Evolutionary conservation across 2,888 invertebrate species (phyloP), one percentile per base, ranked within the genome.

Genomic region (Chaetogeoica ovagalla): DNA sequence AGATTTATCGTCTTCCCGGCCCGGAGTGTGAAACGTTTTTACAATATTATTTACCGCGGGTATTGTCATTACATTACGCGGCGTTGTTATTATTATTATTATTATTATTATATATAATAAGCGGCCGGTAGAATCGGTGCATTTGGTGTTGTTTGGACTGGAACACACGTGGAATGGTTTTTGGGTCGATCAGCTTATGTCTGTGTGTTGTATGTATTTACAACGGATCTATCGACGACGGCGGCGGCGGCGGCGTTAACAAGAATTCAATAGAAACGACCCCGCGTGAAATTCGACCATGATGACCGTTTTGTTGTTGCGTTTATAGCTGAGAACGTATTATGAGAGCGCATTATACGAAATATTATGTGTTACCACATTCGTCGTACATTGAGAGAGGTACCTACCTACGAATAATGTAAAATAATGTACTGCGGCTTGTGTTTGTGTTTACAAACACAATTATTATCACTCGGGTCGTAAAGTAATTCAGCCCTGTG

Each of bases 221-320:
- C 43, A 43, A 5, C 43, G 9, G 8, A 43, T 30, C 30, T 30
- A 30, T 30, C 43, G 59, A 21, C 59, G 59, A 59, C 76, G 69
- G 69, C 77, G 77, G 1, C 43, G 59, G 59, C 59, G 59, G 68
- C 76, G 69, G 69, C 77, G 77, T 77, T 77, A 70, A 77, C 77
- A 37, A 77, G 77, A 39, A 77, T 77, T 63, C 62, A 55, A 63
- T 62, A 17, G 62, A 62, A 15, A 59, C 8, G 8, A 9, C n/a
- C 52, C 70, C 30, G 30, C 30, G 70, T 77, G 77, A 77, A 77
- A 77, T 43, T 69, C 69, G 43, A 37, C n/a, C n/a, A 52, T 9
- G 37, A 68, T 30, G 30, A 30, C 30, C 39, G n/a, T 74, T 74
- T 57, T 17, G 43, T 62, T 19, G 37, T n/a, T 15, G 19, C 30